Evolutionary conservation across 2,888 invertebrate species (phyloP).

Genomic region (Allacma fusca): DNA sequence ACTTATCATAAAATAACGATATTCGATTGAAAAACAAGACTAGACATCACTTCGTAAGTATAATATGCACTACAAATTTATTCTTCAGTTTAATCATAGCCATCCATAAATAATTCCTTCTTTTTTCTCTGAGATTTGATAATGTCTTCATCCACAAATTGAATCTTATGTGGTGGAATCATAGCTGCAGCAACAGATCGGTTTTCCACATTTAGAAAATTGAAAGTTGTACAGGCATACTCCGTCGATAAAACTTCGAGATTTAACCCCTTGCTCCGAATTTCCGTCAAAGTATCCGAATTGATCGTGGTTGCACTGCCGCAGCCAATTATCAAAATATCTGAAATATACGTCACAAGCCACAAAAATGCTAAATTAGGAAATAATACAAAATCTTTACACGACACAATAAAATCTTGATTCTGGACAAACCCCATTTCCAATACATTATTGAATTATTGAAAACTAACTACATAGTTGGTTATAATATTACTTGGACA

Average conservation of each 20-base stretch:
- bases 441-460: no score
- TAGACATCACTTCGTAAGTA: no score
- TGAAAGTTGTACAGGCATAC: slow-evolving; percentile 88
- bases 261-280: slow-evolving; percentile 64
- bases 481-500: no score
- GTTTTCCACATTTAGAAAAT: slow-evolving; percentile 86
- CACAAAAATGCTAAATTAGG: no score
- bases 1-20: no score
- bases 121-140: slow-evolving; percentile 33
- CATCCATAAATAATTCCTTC: slow-evolving; percentile 44
- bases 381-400: no score
- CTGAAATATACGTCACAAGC: slow-evolving; percentile 61
- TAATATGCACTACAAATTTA: no score
- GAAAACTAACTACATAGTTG: no score
- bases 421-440: no score
- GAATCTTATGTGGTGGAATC: slow-evolving; percentile 65
- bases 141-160: slow-evolving; percentile 54
- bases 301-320: slow-evolving; percentile 64
- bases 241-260: slow-evolving; percentile 83
- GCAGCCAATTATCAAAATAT: slow-evolving; percentile 71
- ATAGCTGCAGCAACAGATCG: slow-evolving; percentile 71
- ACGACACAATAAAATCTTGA: no score
- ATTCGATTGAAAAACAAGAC: no score
- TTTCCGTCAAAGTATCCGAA: background rate
- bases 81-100: no score